phyloP scores from a whole-genome alignment of 2,113 vertebrate species.

The Strigops habroptila region DNA sequence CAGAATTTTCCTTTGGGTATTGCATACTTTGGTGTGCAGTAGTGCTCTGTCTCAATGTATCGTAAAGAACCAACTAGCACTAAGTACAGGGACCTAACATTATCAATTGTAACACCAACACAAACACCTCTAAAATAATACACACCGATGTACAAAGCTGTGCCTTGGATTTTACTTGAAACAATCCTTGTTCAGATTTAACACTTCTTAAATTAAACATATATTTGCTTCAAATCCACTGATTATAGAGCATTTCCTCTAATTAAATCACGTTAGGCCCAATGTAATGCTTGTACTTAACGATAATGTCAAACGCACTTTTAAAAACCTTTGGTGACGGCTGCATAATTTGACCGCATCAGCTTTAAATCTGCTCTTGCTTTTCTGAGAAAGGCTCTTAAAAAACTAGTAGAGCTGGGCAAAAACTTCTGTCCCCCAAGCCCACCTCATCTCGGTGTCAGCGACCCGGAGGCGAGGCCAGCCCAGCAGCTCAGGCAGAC shows the following conservation, averaged over 20 bases:
- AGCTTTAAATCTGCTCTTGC: neutral
- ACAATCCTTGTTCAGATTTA: slow-evolving; percentile 52
- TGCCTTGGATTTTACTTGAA: slow-evolving; percentile 66
- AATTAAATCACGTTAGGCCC: slow-evolving; percentile 57
- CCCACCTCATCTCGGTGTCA: accelerated
- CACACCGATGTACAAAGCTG: slow-evolving; percentile 69
- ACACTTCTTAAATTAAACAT: slow-evolving; percentile 29
- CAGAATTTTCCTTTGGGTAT: slow-evolving; percentile 75
- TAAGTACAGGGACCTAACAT: slow-evolving; percentile 65
- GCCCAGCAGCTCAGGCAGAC: accelerated
- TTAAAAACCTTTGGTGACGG: slow-evolving; percentile 62
- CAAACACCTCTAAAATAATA: slow-evolving; percentile 71
- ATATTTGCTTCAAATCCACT: slow-evolving; percentile 56
- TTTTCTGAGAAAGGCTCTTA: neutral
- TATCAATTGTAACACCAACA: slow-evolving; percentile 69
- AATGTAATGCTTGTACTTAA: slow-evolving; percentile 53
- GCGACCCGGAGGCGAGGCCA: neutral
- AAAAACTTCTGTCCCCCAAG: neutral
- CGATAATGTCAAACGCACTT: slow-evolving; percentile 54
- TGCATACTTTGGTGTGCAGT: slow-evolving; percentile 82
- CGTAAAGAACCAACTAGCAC: slow-evolving; percentile 69
- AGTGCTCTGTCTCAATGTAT: slow-evolving; percentile 78
- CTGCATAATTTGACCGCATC: slow-evolving; percentile 45
- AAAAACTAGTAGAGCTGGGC: neutral
- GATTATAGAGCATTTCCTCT: slow-evolving; percentile 53